These are phyloP conservation scores for human (Homo sapiens) DNA, from an alignment of 2,113 vertebrate genomes.

Conservation along the genomic window GRCh38 chrX:107573001-107573500, in stretches of 20 bases:
- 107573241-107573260: neutral
- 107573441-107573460: neutral
- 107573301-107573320: neutral
- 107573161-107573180: neutral
- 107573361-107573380: neutral
- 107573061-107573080: neutral
- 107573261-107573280: neutral
- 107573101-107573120: neutral
- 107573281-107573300: neutral
- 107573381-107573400: neutral
- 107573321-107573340: neutral
- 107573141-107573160: neutral
- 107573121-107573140: neutral
- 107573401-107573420: neutral
- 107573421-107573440: neutral
- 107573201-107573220: neutral
- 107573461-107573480: neutral
- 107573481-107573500: neutral
- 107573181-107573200: neutral
- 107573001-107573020: neutral
- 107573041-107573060: neutral
- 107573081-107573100: neutral
- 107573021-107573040: neutral
- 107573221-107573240: neutral
- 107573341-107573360: neutral